A percentile compares a stretch with the other conserved stretches of the same genome.
These are phyloP conservation scores for Bradypodion pumilum DNA, from an alignment of 2,797 vertebrate species.

Conservation along the genomic window DNA sequence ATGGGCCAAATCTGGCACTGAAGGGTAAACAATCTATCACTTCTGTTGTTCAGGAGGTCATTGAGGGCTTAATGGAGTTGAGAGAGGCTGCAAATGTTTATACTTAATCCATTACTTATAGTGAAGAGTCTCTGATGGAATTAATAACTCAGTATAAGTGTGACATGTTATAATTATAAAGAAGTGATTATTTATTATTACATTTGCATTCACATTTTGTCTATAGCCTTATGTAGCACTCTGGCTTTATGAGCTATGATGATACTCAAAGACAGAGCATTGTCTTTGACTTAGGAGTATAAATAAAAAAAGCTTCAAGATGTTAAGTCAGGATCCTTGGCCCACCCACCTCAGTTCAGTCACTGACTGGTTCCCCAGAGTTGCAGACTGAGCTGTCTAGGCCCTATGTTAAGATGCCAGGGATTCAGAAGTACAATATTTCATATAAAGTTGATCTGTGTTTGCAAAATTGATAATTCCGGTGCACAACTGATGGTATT, in stretches of 20 bases:
- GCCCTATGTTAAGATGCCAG: too few species aligned
- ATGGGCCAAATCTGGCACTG: constrained; percentile 45
- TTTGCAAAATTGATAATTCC: too few species aligned
- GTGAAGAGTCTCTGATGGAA: constrained; percentile 9
- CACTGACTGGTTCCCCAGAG: background rate
- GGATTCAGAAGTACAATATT: too few species aligned
- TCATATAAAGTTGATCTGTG: too few species aligned
- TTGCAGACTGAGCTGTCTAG: background rate
- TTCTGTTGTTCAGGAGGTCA: constrained; percentile 22
- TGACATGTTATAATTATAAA: background rate
- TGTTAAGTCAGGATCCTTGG: background rate
- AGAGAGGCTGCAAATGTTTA: constrained; percentile 27
- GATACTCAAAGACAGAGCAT: background rate
- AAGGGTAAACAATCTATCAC: constrained; percentile 21
- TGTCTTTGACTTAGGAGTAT: background rate
- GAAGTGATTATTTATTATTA: background rate
- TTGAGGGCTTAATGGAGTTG: constrained; percentile 23
- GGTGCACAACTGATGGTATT: too few species aligned
- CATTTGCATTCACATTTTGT: background rate
- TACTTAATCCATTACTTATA: constrained; percentile 17
- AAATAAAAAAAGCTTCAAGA: background rate
- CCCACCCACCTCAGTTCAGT: background rate
- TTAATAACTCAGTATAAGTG: constrained; percentile 13
- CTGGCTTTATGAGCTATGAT: background rate
- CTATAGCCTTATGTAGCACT: background rate